Base-by-base conservation (phyloP, 2,888 invertebrate species). In the Pilophorus perplexus region DNA sequence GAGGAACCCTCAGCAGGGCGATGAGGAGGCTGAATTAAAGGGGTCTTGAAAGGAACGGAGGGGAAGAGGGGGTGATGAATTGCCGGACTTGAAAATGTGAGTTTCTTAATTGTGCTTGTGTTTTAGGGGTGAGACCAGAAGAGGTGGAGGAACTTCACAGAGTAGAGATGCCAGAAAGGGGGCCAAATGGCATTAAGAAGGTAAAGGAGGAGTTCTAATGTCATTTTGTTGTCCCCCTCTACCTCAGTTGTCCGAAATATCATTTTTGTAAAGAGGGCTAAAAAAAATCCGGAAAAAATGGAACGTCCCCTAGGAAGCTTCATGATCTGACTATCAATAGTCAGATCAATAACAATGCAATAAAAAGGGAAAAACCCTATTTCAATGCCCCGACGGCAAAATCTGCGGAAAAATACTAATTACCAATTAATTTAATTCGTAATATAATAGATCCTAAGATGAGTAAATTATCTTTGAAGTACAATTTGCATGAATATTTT, bases 31-130 rank as follows among this genome's bases (percentile, higher is more conserved):
- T 46, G 62, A 62, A 62, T 62, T 62, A 62, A 62, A 46, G 62
- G 33, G 20, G 20, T 25, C 25, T 48, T 46, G 48, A 18, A 44
- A 46, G 62, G 33, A 22, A 28, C 14, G 18, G 22, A 27, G 12
- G 28, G 46, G 25, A 46, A 18, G 46, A 33, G 28, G 10, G 28
- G 20, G 54, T 65, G 64, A 65, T 65, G 64, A 65, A 65, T 65
- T 65, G 64, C 25, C 54, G 40, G 64, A 65, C 54, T 65, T 54
- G 64, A 65, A 65, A 65, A 65, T 65, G 64, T 65, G 64, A 65
- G 64, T 65, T 65, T 65, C 64, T 65, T 65, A 65, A 65, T 65
- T 65, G 64, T 52, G 52, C 64, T 65, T 65, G 64, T 65, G 64
- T 52, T 65, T 65, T 40, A 65, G 64, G 20, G 20, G 28, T 28